Percentiles rank a stretch among this genome's conserved stretches.
Conservation (phyloP, 2,888 invertebrate genomes). For the Drosophila leonis region DNA sequence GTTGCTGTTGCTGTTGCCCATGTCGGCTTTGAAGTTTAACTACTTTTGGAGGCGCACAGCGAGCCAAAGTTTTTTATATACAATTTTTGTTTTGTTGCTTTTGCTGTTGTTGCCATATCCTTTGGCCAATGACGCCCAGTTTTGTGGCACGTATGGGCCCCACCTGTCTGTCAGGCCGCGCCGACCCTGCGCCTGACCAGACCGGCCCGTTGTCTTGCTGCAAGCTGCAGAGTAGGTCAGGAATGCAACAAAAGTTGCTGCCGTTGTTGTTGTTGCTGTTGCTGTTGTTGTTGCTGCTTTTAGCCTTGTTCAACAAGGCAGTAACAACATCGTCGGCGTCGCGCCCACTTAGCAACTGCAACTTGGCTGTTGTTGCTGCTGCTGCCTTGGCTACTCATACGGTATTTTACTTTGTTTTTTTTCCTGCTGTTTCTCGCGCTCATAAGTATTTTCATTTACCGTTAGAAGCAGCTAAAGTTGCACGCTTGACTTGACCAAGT, state of each 20-base stretch:
- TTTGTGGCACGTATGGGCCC: slow-evolving; percentile 23
- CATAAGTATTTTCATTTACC: slow-evolving; percentile 62
- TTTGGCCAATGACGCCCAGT: slow-evolving; percentile 64
- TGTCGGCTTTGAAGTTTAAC: slow-evolving; percentile 74
- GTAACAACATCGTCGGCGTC: slow-evolving; percentile 39
- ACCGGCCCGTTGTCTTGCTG: slow-evolving; percentile 49
- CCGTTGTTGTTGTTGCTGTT: slow-evolving; percentile 36
- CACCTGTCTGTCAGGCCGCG: slow-evolving; percentile 11
- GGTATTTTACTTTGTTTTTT: slow-evolving; percentile 41
- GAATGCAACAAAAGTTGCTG: slow-evolving; percentile 67
- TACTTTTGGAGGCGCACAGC: slow-evolving; percentile 68
- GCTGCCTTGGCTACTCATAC: slow-evolving; percentile 52
- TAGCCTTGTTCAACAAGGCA: slow-evolving; percentile 60
- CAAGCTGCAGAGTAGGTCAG: slow-evolving; percentile 73
- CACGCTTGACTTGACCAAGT: slow-evolving; percentile 54
- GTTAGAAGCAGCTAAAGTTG: slow-evolving; percentile 68
- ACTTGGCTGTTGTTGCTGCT: slow-evolving; percentile 37
- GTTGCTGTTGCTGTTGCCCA: slow-evolving; percentile 25
- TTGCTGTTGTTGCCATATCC: slow-evolving; percentile 62
- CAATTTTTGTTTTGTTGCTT: slow-evolving; percentile 33
- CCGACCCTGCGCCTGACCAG: slow-evolving; percentile 1
- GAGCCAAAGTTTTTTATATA: slow-evolving; percentile 32
- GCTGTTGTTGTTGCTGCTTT: slow-evolving; percentile 29
- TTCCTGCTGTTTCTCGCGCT: slow-evolving; percentile 15
- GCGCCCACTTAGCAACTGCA: slow-evolving; percentile 76